Conservation (phyloP, 2,113 vertebrate species). For the Eulemur rufifrons region DNA sequence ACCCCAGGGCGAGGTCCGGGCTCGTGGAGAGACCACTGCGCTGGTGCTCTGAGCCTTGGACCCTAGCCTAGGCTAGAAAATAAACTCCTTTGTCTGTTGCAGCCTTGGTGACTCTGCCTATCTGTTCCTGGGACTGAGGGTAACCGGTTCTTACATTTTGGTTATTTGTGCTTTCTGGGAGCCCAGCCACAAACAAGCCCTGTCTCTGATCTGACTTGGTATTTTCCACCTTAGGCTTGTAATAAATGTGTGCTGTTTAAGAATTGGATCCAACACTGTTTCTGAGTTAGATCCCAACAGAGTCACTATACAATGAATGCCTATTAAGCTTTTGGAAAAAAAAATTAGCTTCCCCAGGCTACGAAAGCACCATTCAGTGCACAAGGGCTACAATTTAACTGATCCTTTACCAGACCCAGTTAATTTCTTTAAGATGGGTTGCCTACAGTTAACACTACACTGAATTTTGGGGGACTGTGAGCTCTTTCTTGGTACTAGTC, state of each 20-base stretch:
- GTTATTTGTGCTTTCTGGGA: not conserved
- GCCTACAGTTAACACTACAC: not conserved
- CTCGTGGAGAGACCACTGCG: no score
- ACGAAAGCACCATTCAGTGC: slow-evolving; percentile 14
- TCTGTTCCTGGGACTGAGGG: no score
- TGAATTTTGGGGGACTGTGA: not conserved
- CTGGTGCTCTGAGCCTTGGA: no score
- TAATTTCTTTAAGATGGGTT: slow-evolving; percentile 34
- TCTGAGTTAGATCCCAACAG: slow-evolving; percentile 51
- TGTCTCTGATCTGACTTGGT: not conserved
- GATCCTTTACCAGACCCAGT: not conserved
- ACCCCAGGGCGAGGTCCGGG: no score
- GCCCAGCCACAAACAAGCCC: not conserved
- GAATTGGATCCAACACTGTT: slow-evolving; percentile 41
- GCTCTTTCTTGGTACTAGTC: not conserved
- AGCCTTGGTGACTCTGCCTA: no score
- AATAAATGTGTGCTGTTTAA: slow-evolving; percentile 60
- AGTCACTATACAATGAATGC: not conserved
- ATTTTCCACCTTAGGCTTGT: slow-evolving; percentile 22
- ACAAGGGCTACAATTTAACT: not conserved
- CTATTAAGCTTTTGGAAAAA: slow-evolving; percentile 5
- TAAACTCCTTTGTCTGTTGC: no score
- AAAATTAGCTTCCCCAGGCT: not conserved
- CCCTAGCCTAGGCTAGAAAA: no score
- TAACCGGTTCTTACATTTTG: no score